phyloP scores from a whole-genome alignment of 1,140 invertebrate species.

The Hylaeus anthracinus region DNA sequence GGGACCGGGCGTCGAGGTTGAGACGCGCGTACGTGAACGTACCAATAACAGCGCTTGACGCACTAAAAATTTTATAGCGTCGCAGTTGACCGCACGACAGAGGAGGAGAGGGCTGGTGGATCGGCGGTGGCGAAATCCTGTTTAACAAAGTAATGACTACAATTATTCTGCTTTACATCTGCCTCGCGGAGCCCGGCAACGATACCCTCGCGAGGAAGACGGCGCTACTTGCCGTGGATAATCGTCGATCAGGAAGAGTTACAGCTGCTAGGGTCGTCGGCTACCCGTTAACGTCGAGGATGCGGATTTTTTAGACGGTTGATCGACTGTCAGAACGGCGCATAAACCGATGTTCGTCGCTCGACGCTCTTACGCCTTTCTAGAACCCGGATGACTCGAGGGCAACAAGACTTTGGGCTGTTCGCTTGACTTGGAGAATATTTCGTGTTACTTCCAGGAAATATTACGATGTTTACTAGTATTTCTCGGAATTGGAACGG shows the following conservation, averaged over 20 bases:
- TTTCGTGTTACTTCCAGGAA: no score
- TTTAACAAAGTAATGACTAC: conserved; percentile 67
- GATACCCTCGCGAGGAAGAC: conserved; percentile 32
- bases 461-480: no score
- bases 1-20: conserved; percentile 6
- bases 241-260: conserved; percentile 61
- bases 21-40: conserved; percentile 22
- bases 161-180: conserved; percentile 64
- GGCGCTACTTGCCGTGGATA: conserved; percentile 56
- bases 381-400: no score
- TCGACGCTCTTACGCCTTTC: neutral
- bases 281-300: conserved; percentile 28
- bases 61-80: conserved; percentile 64
- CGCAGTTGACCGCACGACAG: conserved; percentile 35
- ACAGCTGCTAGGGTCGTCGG: conserved; percentile 50
- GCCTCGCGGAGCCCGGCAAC: conserved; percentile 16
- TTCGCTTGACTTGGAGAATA: no score
- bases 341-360: neutral
- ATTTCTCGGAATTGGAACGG: no score
- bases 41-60: conserved; percentile 47
- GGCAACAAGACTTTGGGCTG: no score
- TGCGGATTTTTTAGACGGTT: conserved; percentile 1
- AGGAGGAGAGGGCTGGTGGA: neutral
- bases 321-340: neutral
- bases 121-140: conserved; percentile 55